Base-by-base conservation (phyloP, 2,888 invertebrate genomes). In the Frankliniella fusca region DNA sequence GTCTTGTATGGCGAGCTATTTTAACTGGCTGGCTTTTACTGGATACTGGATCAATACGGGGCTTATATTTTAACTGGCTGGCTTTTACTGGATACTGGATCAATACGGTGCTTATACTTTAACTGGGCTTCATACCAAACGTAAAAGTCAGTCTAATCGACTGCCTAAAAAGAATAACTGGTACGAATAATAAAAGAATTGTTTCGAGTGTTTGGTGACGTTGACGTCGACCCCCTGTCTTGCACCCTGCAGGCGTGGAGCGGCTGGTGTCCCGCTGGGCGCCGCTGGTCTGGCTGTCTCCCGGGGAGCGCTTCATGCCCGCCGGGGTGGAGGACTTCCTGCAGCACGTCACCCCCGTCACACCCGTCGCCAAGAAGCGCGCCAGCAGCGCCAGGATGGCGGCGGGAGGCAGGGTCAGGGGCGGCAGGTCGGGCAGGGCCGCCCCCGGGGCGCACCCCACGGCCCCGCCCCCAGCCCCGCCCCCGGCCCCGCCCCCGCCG, bases 251-350 rank as follows among this genome's bases (percentile, higher is more conserved):
- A 76, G 70, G 23, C 27, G 86, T 85, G 61, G 85, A 85, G 80
- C 87, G 87, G 81, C 86, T 92, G 83, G 90, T 92, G 80, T 89
- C 87, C 83, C 88, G 90, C 87, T 93, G 93, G 93, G 91, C 93
- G 0, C 93, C 93, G 8, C 85, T 93, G 80, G 90, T 93, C 48
- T 92, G 92, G 92, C 88, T 93, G 81, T 91, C 92, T 81, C 92
- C 92, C 0, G 90, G 90, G 82, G 93, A 93, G 87, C 89, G 89
- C 86, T 93, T 91, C 86, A 88, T 92, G 87, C 93, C 93, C 0
- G 88, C 90, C 82, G 90, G 90, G 82, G 92, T 92, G 2, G 90
- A 91, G 80, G 90, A 91, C 84, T 93, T 93, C 87, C 87, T 93
- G 81, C 88, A 89, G 83, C 89, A 92, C 86, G 91, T 92, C 81